Percentiles rank a stretch among this genome's conserved stretches.
Evolutionary conservation across 2,888 invertebrate genomes (phyloP).

Genomic region (Megamerina dolium): DNA sequence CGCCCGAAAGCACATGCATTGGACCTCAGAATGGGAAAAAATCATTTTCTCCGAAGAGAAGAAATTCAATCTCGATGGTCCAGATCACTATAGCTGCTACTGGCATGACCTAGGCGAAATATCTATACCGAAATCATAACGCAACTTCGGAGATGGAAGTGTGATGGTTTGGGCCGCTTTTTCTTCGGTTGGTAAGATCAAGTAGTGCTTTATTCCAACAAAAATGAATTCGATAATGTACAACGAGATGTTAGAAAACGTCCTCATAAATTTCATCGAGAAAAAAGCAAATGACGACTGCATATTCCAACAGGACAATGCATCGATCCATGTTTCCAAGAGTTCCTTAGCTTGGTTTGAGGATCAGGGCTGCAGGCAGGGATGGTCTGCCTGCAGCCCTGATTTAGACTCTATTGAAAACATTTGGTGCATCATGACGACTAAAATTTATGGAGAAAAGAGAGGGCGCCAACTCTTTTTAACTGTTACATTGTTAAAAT

Average conservation of each 20-base stretch:
- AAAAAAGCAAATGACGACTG: too few species aligned
- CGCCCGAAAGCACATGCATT: conserved; percentile 3
- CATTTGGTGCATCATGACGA: conserved; percentile 1
- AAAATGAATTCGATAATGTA: background rate
- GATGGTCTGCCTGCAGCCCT: background rate
- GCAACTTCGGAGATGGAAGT: background rate
- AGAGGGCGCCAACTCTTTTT: background rate
- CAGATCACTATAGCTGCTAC: background rate
- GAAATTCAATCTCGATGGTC: background rate
- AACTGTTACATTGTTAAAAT: too few species aligned
- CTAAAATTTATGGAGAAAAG: background rate
- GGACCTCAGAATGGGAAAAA: background rate
- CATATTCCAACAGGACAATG: too few species aligned
- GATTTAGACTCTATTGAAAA: conserved; percentile 1
- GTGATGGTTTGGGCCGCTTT: conserved; percentile 1
- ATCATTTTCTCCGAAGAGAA: background rate
- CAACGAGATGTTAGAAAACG: too few species aligned
- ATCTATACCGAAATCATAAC: background rate
- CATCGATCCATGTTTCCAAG: too few species aligned
- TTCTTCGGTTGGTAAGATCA: background rate
- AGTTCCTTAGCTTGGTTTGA: too few species aligned
- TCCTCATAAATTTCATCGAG: too few species aligned
- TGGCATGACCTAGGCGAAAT: background rate
- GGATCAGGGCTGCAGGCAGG: too few species aligned
- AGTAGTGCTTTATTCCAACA: background rate